phyloP scores from a whole-genome alignment of 2,888 invertebrate species.

The Lasius platythorax region DNA sequence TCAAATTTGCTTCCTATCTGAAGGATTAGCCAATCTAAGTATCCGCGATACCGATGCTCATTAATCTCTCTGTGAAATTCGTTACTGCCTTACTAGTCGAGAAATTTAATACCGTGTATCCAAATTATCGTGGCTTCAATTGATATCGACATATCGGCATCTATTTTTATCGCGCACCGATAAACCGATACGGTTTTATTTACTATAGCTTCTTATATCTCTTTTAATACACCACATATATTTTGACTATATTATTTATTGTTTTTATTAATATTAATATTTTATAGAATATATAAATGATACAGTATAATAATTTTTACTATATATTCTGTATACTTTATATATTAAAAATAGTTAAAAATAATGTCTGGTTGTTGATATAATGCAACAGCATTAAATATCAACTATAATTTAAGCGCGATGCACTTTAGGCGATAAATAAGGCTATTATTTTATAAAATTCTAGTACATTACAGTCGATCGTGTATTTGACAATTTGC shows the following conservation, averaged over 20 bases:
- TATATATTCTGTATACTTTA: neutral
- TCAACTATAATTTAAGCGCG: neutral
- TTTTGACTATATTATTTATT: neutral
- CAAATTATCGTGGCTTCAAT: neutral
- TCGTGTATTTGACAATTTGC: constrained; percentile 27
- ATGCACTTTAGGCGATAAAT: neutral
- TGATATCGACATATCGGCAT: neutral
- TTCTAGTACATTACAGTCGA: neutral
- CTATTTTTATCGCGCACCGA: neutral
- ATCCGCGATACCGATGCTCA: neutral
- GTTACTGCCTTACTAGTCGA: neutral
- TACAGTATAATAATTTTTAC: neutral
- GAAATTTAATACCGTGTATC: neutral
- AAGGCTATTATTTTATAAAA: constrained; percentile 27
- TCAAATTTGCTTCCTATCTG: constrained; percentile 1
- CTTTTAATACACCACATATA: neutral
- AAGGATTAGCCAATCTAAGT: constrained; percentile 25
- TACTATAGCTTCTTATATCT: neutral
- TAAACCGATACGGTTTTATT: neutral
- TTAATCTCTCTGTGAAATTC: constrained; percentile 5
- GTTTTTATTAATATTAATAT: constrained; percentile 2
- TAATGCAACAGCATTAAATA: constrained; percentile 11
- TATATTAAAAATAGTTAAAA: neutral
- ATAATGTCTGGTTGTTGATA: neutral
- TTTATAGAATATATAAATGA: neutral